These are phyloP conservation scores for Centropristis striata DNA, from an alignment of 2,113 vertebrate species.

Conservation along the genomic window DNA sequence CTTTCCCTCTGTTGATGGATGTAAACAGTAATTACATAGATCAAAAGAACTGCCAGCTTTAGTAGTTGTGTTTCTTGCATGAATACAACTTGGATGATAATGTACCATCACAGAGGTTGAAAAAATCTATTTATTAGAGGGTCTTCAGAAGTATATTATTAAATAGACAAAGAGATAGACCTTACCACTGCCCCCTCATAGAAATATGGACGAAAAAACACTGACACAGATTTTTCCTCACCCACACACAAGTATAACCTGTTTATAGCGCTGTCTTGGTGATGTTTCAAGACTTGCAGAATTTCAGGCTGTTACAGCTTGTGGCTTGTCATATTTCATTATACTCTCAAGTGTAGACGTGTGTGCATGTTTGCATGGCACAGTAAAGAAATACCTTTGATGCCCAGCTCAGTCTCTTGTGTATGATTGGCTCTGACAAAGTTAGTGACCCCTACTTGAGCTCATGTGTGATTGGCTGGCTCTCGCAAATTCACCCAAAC, in stretches of 20 bases:
- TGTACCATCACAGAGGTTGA: not conserved
- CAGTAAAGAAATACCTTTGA: slow-evolving; percentile 43
- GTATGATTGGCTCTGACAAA: slow-evolving; percentile 62
- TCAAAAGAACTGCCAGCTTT: slow-evolving; percentile 21
- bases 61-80: not conserved
- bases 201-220: slow-evolving; percentile 18
- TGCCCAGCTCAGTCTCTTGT: slow-evolving; percentile 41
- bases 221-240: slow-evolving; percentile 40
- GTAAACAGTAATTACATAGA: slow-evolving; percentile 43
- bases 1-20: slow-evolving; percentile 37
- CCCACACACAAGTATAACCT: slow-evolving; percentile 41
- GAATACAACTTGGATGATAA: slow-evolving; percentile 14
- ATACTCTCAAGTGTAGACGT: slow-evolving; percentile 14
- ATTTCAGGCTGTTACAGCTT: slow-evolving; percentile 49
- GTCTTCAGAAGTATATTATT: slow-evolving; percentile 28
- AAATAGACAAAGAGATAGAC: slow-evolving; percentile 18
- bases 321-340: slow-evolving; percentile 74
- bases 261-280: slow-evolving; percentile 45
- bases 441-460: slow-evolving; percentile 45
- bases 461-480: slow-evolving; percentile 35
- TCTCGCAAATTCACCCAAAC: slow-evolving; percentile 36
- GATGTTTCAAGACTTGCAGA: slow-evolving; percentile 55
- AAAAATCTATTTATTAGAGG: slow-evolving; percentile 15
- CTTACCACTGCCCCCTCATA: not conserved
- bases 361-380: slow-evolving; percentile 28